These are phyloP conservation scores for Otus sunia DNA, from an alignment of 2,113 vertebrate species.

Conservation along the genomic window DNA sequence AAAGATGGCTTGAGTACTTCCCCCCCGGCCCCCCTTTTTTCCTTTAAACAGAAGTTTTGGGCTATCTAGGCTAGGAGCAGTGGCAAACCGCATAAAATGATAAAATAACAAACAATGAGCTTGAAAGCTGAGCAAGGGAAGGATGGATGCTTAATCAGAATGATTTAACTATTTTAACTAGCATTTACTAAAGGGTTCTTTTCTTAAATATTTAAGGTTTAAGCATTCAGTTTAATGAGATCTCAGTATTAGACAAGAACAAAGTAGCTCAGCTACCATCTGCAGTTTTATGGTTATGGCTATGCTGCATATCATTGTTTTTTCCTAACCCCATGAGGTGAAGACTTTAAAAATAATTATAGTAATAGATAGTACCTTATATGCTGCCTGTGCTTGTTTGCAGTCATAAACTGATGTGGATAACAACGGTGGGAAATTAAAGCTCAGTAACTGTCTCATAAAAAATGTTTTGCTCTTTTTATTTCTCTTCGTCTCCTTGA, in stretches of 20 bases:
- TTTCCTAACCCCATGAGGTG: not conserved
- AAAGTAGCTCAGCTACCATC: not conserved
- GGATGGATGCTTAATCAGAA: not conserved
- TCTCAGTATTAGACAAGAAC: not conserved
- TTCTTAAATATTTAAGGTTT: conserved; percentile 17
- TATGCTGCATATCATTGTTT: not conserved
- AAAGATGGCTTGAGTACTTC: not conserved
- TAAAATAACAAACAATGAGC: not conserved
- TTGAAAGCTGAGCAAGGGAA: not conserved
- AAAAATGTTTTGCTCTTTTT: not conserved
- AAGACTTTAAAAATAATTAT: conserved; percentile 27
- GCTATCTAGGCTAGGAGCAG: not conserved
- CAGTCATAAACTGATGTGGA: not conserved
- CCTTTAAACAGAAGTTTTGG: not conserved
- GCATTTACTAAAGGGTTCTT: not conserved
- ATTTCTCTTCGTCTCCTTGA: not conserved
- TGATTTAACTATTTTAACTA: not conserved
- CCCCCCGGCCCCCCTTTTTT: not conserved
- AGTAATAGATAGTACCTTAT: not conserved
- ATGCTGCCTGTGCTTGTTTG: conserved; percentile 19
- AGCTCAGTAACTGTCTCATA: conserved; percentile 1
- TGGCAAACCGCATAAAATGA: not conserved
- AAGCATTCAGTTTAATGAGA: not conserved
- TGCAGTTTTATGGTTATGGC: conserved; percentile 30
- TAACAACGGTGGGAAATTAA: not conserved